Evolutionary conservation across 1,140 invertebrate genomes (phyloP).

Genomic region (Wiebesia pumilae): DNA sequence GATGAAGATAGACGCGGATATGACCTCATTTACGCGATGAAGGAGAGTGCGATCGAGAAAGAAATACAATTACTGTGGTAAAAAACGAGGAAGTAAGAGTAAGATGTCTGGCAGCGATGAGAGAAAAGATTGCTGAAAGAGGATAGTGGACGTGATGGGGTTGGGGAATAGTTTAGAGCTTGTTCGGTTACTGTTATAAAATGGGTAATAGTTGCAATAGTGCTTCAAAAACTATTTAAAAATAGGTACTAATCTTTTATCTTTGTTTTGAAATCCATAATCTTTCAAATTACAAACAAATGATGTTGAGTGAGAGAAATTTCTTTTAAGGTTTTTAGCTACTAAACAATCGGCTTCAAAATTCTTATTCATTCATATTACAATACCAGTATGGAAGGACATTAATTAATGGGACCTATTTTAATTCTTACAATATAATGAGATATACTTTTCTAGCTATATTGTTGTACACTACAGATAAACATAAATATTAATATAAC

Average conservation of each 20-base stretch:
- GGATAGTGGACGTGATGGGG: not conserved
- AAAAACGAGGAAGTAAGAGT: slow-evolving; percentile 22
- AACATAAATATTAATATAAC: too few species aligned
- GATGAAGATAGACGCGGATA: slow-evolving; percentile 26
- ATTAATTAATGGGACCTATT: too few species aligned
- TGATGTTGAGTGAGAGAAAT: too few species aligned
- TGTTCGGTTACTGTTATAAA: not conserved
- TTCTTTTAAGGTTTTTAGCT: too few species aligned
- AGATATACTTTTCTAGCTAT: too few species aligned
- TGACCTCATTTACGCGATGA: slow-evolving; percentile 1
- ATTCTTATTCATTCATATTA: too few species aligned
- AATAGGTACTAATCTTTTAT: not conserved
- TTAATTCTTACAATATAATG: too few species aligned
- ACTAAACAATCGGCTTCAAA: too few species aligned
- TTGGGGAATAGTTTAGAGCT: not conserved
- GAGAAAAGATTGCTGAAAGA: slow-evolving; percentile 33
- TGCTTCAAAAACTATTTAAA: not conserved
- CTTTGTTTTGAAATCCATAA: too few species aligned
- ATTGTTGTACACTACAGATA: too few species aligned
- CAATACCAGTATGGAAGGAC: too few species aligned
- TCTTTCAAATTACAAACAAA: too few species aligned
- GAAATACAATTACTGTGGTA: slow-evolving; percentile 40
- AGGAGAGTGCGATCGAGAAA: slow-evolving; percentile 34
- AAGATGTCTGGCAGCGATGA: not conserved
- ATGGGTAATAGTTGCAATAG: not conserved